Evolutionary conservation across 2,113 vertebrate species (phyloP), one percentile per base, ranked within the genome.

Genomic region (Carollia perspicillata): DNA sequence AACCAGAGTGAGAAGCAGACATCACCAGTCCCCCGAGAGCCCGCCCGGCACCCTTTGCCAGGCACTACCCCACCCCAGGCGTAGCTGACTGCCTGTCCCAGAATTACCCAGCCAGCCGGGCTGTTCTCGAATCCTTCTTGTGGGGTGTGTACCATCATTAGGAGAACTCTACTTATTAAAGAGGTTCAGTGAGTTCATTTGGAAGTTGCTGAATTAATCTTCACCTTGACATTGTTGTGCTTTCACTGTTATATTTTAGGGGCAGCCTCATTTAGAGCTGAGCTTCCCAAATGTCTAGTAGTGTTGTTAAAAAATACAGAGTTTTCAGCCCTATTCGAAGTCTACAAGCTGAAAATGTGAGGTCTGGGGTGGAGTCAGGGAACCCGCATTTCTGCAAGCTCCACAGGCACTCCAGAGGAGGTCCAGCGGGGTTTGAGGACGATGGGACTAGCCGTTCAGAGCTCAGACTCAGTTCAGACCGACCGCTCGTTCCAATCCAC

Each of bases 171-270:
- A 65, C 75, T 78, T 69, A 44, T 13, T 33, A 49, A 26, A 58
- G 49, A 53, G 55, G 2, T 26, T 40, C 78, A 4, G 18, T 11
- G 47, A 86, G 37, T 75, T 83, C 33, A 72, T 83, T 69, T 79
- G 26, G 65, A 93, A 91, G 10, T 89, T 49, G 42, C 84, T 89
- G 69, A 83, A 55, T 77, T 85, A 91, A 77, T 90, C 71, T 90
- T 91, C 55, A 85, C 37, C 60, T 94, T 89, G 55, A 55, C n/a
- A 26, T 63, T 87, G 33, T 49, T 77, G 88, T 93, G 28, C 84
- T 86, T 87, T 83, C 71, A 22, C n/a, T 63, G 28, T 60, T 53
- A 23, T 72, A 20, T 69, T 95, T 93, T 53, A 66, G 60, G 18
- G 87, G 33, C 42, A 88, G 65, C 23, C 30, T 44, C 10, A 28